Conservation (phyloP, 2,888 invertebrate species). For the Acanthosepion esculentum region DNA sequence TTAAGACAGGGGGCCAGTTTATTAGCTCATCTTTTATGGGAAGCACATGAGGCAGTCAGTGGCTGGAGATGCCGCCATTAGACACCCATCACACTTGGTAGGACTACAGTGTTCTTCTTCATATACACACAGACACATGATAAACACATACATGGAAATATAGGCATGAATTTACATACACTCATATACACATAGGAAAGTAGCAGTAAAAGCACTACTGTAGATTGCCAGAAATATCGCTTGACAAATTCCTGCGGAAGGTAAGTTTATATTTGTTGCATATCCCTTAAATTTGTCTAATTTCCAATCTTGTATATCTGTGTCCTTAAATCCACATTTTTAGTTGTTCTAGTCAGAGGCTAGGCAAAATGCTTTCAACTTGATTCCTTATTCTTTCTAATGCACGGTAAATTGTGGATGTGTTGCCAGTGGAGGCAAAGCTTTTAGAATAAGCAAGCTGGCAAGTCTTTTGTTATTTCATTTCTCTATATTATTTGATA, state of each 20-base stretch:
- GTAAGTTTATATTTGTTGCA: slow-evolving; percentile 21
- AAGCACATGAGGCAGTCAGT: background rate
- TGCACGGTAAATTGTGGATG: background rate
- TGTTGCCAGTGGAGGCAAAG: background rate
- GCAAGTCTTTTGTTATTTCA: background rate
- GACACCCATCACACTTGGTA: slow-evolving; percentile 33
- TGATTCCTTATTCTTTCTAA: background rate
- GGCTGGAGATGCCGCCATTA: slow-evolving; percentile 23
- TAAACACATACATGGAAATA: background rate
- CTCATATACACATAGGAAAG: background rate
- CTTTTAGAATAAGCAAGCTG: background rate
- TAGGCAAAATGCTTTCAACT: background rate
- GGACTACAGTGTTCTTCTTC: slow-evolving; percentile 20
- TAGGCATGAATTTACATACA: background rate
- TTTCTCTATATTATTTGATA: background rate
- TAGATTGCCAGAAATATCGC: background rate
- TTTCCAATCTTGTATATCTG: background rate
- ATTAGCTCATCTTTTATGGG: background rate
- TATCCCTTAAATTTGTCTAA: background rate
- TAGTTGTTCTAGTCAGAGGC: background rate
- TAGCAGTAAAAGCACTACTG: background rate
- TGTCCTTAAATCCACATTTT: background rate
- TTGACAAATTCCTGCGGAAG: background rate
- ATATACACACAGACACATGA: background rate
- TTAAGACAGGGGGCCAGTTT: background rate